These are phyloP conservation scores for Novumbra hubbsi DNA, from an alignment of 2,797 vertebrate genomes.

Conservation along the genomic window DNA sequence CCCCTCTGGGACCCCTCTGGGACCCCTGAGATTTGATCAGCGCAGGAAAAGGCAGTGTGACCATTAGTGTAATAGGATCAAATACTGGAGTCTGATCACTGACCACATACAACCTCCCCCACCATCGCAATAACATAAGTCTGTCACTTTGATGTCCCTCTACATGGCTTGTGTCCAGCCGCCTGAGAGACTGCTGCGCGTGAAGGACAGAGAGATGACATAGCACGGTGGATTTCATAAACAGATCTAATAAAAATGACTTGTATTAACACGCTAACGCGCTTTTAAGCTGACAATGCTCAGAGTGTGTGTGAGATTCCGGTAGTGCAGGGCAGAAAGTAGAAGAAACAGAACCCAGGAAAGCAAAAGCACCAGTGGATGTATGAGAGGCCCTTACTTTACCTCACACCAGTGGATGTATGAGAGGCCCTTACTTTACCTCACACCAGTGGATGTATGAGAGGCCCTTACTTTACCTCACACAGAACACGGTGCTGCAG, in stretches of 20 bases:
- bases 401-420: too few relatives aligned
- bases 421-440: too few relatives aligned
- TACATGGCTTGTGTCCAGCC: neutral
- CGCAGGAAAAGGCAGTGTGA: constrained; percentile 38
- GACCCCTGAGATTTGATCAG: constrained; percentile 47
- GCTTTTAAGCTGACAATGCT: neutral
- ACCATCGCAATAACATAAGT: constrained; percentile 15
- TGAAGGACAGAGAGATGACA: neutral
- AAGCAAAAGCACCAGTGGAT: too few relatives aligned
- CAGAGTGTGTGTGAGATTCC: neutral
- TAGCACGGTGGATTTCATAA: neutral
- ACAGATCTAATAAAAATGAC: neutral
- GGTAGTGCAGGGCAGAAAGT: neutral
- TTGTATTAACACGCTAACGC: neutral
- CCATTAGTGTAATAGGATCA: constrained; percentile 68
- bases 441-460: too few relatives aligned
- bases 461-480: neutral
- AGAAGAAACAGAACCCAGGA: neutral
- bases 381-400: too few relatives aligned
- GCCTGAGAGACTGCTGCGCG: neutral
- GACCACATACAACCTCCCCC: constrained; percentile 28
- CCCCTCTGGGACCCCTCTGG: constrained; percentile 49
- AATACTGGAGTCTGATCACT: constrained; percentile 21
- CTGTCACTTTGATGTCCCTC: neutral
- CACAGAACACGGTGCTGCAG: neutral